These are phyloP conservation scores for Zelleria hepariella DNA, from an alignment of 2,888 invertebrate species.

Conservation along the genomic window DNA sequence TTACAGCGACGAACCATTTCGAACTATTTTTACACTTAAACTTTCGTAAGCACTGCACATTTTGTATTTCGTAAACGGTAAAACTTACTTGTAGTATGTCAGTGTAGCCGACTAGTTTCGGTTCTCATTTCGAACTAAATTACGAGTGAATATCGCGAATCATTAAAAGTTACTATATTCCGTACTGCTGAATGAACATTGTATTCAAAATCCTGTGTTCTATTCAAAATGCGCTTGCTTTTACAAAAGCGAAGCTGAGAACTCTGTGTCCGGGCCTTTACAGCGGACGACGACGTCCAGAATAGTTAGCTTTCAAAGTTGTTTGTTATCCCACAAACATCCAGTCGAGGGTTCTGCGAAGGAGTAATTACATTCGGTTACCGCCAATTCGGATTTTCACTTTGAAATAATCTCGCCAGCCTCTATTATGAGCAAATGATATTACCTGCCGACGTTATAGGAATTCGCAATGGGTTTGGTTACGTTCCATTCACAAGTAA, in stretches of 20 bases:
- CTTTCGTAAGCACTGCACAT: no score
- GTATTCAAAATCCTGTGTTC: background rate
- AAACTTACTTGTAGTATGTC: no score
- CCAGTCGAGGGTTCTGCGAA: background rate
- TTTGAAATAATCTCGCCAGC: background rate
- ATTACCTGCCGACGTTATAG: background rate
- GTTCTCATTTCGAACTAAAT: no score
- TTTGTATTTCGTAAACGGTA: no score
- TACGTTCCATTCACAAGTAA: background rate
- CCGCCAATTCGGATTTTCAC: background rate
- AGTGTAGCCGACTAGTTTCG: no score
- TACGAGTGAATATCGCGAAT: no score
- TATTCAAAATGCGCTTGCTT: background rate
- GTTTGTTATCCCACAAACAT: slow-evolving; percentile 13
- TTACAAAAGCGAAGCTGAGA: background rate
- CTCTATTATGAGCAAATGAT: background rate
- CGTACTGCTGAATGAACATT: background rate
- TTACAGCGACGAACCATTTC: no score
- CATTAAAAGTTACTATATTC: no score
- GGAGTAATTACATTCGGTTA: background rate
- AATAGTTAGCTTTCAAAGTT: background rate
- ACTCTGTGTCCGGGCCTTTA: background rate
- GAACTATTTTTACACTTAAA: no score
- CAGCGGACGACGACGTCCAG: background rate
- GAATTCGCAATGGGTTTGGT: background rate